Conservation (phyloP, 2,113 vertebrate species). For the Gorsachius goisagi region DNA sequence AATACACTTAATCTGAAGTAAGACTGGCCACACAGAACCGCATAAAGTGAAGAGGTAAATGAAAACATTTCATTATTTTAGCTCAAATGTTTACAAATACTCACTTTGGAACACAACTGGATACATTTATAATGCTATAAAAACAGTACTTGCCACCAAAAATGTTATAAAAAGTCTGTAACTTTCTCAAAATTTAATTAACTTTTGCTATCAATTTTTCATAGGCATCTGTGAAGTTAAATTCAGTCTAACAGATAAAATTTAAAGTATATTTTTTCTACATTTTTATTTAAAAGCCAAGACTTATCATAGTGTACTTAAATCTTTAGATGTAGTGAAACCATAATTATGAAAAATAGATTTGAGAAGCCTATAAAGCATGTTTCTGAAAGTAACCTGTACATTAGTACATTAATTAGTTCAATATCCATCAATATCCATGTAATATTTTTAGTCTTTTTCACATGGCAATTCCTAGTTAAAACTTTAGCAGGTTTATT, state of each 20-base stretch:
- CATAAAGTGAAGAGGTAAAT: background rate
- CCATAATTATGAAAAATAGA: background rate
- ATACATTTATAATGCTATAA: background rate
- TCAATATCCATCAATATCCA: background rate
- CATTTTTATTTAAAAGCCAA: background rate
- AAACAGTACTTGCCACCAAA: background rate
- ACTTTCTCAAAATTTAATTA: background rate
- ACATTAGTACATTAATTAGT: background rate
- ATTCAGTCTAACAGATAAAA: background rate
- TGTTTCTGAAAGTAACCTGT: background rate
- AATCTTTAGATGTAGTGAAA: background rate
- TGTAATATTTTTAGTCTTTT: background rate
- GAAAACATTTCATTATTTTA: background rate
- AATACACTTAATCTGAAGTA: background rate
- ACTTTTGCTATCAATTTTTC: background rate
- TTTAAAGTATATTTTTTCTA: background rate
- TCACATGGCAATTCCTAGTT: background rate
- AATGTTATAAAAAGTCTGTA: background rate
- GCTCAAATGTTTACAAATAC: background rate
- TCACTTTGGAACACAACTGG: background rate
- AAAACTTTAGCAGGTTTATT: background rate
- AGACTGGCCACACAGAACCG: background rate
- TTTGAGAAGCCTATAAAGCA: background rate
- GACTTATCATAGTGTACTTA: background rate
- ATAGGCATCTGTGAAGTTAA: background rate